A percentile compares a stretch with the other conserved stretches of the same genome.
These are phyloP conservation scores for Corvus hawaiiensis DNA, from an alignment of 2,113 vertebrate genomes.

Conservation along the genomic window DNA sequence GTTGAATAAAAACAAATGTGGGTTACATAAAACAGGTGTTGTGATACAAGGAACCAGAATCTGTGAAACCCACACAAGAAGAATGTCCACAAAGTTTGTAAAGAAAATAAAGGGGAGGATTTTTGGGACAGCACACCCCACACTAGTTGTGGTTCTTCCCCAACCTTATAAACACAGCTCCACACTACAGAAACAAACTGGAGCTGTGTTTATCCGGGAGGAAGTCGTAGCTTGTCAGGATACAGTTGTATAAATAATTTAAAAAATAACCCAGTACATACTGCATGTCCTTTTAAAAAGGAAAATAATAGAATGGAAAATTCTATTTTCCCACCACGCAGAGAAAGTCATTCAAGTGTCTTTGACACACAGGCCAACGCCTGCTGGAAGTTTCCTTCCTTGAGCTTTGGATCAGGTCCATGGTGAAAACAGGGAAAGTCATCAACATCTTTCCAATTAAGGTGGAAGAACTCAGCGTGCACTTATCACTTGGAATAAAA, in stretches of 20 bases:
- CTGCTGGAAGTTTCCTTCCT: neutral
- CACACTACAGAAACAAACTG: slow-evolving; percentile 41
- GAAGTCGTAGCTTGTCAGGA: slow-evolving; percentile 68
- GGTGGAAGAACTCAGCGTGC: neutral
- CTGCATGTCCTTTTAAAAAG: neutral
- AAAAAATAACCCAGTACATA: neutral
- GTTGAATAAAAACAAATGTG: neutral
- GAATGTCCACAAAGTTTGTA: neutral
- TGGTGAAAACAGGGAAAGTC: neutral
- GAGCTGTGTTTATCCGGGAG: slow-evolving; percentile 60
- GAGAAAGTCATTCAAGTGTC: neutral
- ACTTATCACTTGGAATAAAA: neutral
- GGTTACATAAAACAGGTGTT: neutral
- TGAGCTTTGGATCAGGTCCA: neutral
- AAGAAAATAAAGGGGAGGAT: neutral
- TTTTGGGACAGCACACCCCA: neutral
- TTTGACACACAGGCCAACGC: neutral
- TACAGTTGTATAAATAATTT: slow-evolving; percentile 66
- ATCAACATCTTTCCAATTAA: neutral
- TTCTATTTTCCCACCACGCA: neutral
- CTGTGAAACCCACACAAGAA: neutral
- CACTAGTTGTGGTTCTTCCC: neutral
- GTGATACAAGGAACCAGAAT: neutral
- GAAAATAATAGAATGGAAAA: slow-evolving; percentile 42
- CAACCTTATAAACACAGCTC: slow-evolving; percentile 30